Base-by-base conservation (phyloP, 2,888 invertebrate species). In the Amiota minor region DNA sequence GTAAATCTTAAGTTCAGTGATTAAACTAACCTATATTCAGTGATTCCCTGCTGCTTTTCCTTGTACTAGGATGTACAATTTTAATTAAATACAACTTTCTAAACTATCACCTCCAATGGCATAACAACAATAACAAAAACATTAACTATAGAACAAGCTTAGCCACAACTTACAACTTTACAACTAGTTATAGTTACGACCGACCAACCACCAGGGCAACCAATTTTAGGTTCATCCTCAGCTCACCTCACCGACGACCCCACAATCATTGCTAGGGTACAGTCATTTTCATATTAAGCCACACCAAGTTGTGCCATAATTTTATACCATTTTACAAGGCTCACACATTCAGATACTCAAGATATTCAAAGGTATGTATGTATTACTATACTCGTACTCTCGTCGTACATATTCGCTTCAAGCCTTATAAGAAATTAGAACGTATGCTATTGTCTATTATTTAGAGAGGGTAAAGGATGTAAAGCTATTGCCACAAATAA, bases 371-470 rank as follows among this genome's bases (percentile, higher is more conserved):
- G 64, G 50, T 68, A 68, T 47, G 67, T 53, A n/a, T n/a, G n/a
- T n/a, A n/a, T n/a, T n/a, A 53, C 50, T 67, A 50, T 50, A 20
- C 59, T 23, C 3, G 3, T 23, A 23, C 23, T 23, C 23, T 1
- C 3, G 3, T 3, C 3, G 1, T 2, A 1, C 3, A 35, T 8
- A 35, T 35, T 45, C 18, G 23, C 35, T 50, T 50, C 67, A 50
- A 68, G 67, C 65, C 70, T 84, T 85, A 84, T 85, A 84, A 84
- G 84, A 84, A 84, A 84, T 84, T 84, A 84, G 84, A 84, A 84
- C 84, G 84, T 84, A 84, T 84, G 83, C 76, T 82, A 80, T 79
- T 80, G 20, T 20, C 53, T 14, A 53, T 20, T 35, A 35, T 35
- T 35, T 35, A 35, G 35, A 82, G 82, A 83, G 18, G 59, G 23